Evolutionary conservation across 1,140 invertebrate species (phyloP).

Genomic region (Temnothorax curvispinosus): DNA sequence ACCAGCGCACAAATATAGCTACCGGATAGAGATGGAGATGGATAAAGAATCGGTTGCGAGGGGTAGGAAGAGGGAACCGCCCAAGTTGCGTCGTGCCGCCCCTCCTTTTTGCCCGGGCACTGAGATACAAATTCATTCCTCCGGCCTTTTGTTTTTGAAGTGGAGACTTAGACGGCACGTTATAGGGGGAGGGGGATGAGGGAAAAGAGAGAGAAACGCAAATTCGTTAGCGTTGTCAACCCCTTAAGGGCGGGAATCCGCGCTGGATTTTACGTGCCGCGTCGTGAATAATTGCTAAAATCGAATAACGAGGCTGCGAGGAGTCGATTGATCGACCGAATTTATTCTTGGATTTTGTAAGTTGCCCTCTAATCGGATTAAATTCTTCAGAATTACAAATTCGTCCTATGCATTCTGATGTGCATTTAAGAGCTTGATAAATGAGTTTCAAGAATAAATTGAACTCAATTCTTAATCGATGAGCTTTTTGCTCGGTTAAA

Average conservation of each 20-base stretch:
- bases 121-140: slow-evolving; percentile 77
- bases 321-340: slow-evolving; percentile 63
- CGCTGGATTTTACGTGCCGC: slow-evolving; percentile 60
- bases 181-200: background rate
- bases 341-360: slow-evolving; percentile 51
- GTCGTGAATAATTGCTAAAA: slow-evolving; percentile 72
- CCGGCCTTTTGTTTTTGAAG: slow-evolving; percentile 73
- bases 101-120: slow-evolving; percentile 42
- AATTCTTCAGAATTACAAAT: slow-evolving; percentile 50
- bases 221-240: slow-evolving; percentile 73
- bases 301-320: slow-evolving; percentile 64
- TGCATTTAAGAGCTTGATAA: slow-evolving; percentile 33
- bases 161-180: slow-evolving; percentile 41
- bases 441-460: slow-evolving; percentile 22
- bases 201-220: slow-evolving; percentile 46
- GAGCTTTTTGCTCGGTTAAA: slow-evolving; percentile 2
- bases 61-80: slow-evolving; percentile 52
- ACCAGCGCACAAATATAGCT: slow-evolving; percentile 76
- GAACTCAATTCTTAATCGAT: slow-evolving; percentile 6
- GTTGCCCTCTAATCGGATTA: slow-evolving; percentile 28
- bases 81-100: slow-evolving; percentile 62
- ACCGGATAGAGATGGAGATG: slow-evolving; percentile 60
- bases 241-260: slow-evolving; percentile 51
- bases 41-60: slow-evolving; percentile 48
- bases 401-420: slow-evolving; percentile 12